phyloP scores from a whole-genome alignment of 2,797 vertebrate species.

The Chiloscyllium punctatum region DNA sequence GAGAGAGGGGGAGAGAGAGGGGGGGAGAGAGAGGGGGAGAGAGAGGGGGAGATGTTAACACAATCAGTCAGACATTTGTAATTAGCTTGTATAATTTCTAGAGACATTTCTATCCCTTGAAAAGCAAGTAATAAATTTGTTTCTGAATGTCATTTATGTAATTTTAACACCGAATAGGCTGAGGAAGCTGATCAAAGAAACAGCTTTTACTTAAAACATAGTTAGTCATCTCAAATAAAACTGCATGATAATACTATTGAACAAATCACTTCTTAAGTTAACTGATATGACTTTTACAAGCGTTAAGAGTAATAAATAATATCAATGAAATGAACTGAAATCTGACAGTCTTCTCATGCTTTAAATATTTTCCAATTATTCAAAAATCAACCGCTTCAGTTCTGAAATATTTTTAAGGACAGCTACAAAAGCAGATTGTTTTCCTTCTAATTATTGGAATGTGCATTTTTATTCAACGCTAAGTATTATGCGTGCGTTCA shows the following conservation, averaged over 20 bases:
- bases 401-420: not conserved
- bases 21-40: not conserved
- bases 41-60: not conserved
- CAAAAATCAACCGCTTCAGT: no score
- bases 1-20: no score
- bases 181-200: not conserved
- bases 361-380: constrained; percentile 5
- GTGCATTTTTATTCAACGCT: not conserved
- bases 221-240: not conserved
- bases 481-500: not conserved
- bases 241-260: not conserved
- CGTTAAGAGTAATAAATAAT: not conserved
- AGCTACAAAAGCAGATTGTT: not conserved
- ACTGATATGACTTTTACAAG: not conserved
- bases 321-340: not conserved
- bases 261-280: not conserved
- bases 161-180: not conserved
- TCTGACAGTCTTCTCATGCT: no score
- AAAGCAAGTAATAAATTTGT: not conserved
- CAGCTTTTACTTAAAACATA: not conserved
- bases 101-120: not conserved
- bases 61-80: not conserved
- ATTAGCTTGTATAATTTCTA: not conserved
- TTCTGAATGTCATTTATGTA: not conserved
- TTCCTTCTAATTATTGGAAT: not conserved